Base-by-base conservation (phyloP, 2,888 invertebrate genomes). In the Euplagia quadripunctaria region DNA sequence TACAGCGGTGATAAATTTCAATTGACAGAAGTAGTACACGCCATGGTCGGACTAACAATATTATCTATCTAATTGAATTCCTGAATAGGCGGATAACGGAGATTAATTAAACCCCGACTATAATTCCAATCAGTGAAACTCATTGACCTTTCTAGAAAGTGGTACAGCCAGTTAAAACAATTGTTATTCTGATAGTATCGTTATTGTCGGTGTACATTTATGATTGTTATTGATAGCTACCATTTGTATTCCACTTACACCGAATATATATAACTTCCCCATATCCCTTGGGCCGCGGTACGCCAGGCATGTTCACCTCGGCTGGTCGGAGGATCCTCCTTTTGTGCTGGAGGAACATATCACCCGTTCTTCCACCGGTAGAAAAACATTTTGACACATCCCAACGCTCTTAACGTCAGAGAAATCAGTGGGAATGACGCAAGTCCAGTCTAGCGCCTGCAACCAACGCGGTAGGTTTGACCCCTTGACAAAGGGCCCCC, bases 31-130 rank as follows among this genome's bases (percentile, higher is more conserved):
- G 41, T 65, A 66, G 52, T 68, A 55, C 65, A 65, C n/a, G 64
- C 64, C 71, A 76, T 81, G 68, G 71, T 55, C 71, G 75, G 41
- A 58, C 72, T 79, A 84, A 84, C 73, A 75, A 75, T 76, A 78
- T 82, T 76, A 79, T 78, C 79, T 77, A 61, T 66, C 64, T 83
- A 82, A 84, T 84, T 82, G 75, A 76, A 76, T 78, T 83, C 67
- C 71, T 68, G 76, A 72, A 73, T 72, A 75, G 72, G 67, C 75
- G 72, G 75, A 74, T 75, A 72, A 72, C 77, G 64, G 68, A 65
- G 72, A 77, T 79, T 82, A 78, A 82, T 82, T 79, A 78, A 74
- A 61, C 31, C 58, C 74, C 61, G 74, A 68, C 79, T 72, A 81
- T 81, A 66, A 72, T 73, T 75, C 70, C 74, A 76, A 79, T 79